Evolutionary conservation across 2,888 invertebrate species (phyloP), one percentile per base, ranked within the genome.

Genomic region (Limnephilus rhombicus): DNA sequence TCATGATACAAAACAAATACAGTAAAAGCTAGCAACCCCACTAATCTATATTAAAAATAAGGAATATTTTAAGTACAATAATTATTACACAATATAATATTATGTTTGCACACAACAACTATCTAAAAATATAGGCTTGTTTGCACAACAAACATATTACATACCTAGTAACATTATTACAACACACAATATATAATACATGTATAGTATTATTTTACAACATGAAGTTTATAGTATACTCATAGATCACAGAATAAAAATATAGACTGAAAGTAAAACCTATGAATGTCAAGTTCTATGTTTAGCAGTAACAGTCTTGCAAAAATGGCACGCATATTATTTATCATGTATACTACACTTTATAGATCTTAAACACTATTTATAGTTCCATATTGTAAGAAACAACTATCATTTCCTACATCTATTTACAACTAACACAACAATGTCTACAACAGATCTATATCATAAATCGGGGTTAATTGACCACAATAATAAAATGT

Each of bases 271-370:
- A 91, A 91, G 87, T 89, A 90, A 91, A 91, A 91, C 80, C 92
- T 91, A 92, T 80, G 53, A 90, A 92, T 53, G 90, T 92, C 90
- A 85, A 81, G 53, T 87, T 88, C 90, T 92, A 91, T 91, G 53
- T 83, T 92, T 93, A 93, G 92, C 91, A 91, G 92, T 93, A 92
- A 92, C 93, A 93, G 93, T 93, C 93, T 93, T 93, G 92, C 92
- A 90, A 87, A 91, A 93, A 93, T 93, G 93, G 93, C 93, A 93
- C 93, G 92, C 93, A 92, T 92, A 68, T 68, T 68, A 89, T 88
- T 53, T 53, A 87, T 49, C 53, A 85, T 49, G 49, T 87, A 87
- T 13, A 49, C 87, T 87, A 87, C 87, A 68, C 7, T 68, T 68
- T 68, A 24, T 68, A 68, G 7, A 68, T 68, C 68, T 68, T 68